Percentiles rank a stretch among this genome's conserved stretches.
These are phyloP conservation scores for Pseudachorutes palmiensis DNA, from an alignment of 1,140 invertebrate genomes.

Conservation along the genomic window DNA sequence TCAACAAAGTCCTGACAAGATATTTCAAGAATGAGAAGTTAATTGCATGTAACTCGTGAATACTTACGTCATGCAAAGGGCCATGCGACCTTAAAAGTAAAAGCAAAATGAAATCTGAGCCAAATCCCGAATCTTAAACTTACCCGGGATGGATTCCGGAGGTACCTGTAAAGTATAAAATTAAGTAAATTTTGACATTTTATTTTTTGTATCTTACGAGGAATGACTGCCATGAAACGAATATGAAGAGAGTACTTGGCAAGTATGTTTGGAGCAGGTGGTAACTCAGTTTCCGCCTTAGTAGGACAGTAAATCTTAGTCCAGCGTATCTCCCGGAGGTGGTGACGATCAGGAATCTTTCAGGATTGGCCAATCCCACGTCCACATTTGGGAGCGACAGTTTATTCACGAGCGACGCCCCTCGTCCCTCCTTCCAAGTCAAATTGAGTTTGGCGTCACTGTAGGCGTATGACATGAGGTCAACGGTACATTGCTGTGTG, in stretches of 20 bases:
- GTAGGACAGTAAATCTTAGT: conserved; percentile 42
- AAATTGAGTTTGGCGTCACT: conserved; percentile 30
- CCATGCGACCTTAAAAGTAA: conserved; percentile 16
- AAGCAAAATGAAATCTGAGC: not conserved
- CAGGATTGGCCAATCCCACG: conserved; percentile 34
- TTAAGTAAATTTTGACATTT: not conserved
- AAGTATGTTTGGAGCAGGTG: conserved; percentile 54
- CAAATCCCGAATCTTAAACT: too few relatives aligned
- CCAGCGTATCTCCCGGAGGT: conserved; percentile 33
- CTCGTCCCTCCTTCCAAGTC: conserved; percentile 31
- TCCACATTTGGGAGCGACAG: conserved; percentile 36
- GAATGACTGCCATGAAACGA: conserved; percentile 55
- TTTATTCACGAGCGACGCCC: conserved; percentile 31
- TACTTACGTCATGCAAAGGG: conserved; percentile 19
- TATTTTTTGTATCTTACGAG: conserved; percentile 2
- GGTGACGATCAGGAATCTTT: conserved; percentile 32
- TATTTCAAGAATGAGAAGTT: not conserved
- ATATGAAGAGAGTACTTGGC: conserved; percentile 55
- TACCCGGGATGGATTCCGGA: conserved; percentile 15
- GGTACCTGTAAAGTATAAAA: conserved; percentile 17
- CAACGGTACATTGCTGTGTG: not conserved
- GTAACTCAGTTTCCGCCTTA: conserved; percentile 52
- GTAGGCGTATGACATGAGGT: conserved; percentile 31
- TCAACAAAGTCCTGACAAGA: conserved; percentile 12
- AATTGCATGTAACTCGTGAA: too few relatives aligned